These are phyloP conservation scores for Eptesicus fuscus DNA, from an alignment of 2,113 vertebrate genomes.

Conservation along the genomic window DNA sequence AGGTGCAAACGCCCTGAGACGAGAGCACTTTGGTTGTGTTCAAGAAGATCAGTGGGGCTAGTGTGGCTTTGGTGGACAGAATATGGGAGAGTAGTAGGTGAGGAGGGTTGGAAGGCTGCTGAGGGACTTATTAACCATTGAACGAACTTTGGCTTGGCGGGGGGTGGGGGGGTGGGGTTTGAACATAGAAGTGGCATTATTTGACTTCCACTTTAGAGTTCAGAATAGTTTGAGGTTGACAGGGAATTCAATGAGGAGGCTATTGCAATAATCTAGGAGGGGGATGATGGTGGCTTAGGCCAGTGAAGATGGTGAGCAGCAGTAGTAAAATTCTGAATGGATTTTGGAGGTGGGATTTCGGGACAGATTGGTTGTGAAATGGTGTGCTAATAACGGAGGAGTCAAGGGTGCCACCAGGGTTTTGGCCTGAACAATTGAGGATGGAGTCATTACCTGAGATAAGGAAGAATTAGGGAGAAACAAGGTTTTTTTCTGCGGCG, in stretches of 20 bases:
- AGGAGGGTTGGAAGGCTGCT: not conserved
- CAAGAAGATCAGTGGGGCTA: not conserved
- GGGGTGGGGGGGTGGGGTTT: too few species aligned
- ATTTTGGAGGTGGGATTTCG: not conserved
- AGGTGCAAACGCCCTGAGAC: not conserved
- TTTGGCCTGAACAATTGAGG: not conserved
- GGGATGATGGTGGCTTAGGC: not conserved
- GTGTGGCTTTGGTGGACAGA: not conserved
- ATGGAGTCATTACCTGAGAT: not conserved
- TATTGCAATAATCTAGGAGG: not conserved
- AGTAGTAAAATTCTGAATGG: not conserved
- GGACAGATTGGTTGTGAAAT: not conserved
- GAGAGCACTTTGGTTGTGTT: not conserved
- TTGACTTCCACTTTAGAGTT: not conserved
- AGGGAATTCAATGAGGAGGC: not conserved
- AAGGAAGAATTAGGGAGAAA: not conserved
- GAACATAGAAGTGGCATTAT: not conserved
- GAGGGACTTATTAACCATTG: not conserved
- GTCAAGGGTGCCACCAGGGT: not conserved
- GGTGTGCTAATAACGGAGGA: not conserved
- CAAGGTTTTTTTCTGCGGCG: rapidly evolving
- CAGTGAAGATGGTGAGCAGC: not conserved
- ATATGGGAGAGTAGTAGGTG: not conserved
- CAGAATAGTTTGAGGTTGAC: not conserved
- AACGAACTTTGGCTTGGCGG: not conserved